A percentile compares a stretch with the other conserved stretches of the same genome.
Conservation (phyloP, 2,113 vertebrate species). For the Gymnocephalus cernua region DNA sequence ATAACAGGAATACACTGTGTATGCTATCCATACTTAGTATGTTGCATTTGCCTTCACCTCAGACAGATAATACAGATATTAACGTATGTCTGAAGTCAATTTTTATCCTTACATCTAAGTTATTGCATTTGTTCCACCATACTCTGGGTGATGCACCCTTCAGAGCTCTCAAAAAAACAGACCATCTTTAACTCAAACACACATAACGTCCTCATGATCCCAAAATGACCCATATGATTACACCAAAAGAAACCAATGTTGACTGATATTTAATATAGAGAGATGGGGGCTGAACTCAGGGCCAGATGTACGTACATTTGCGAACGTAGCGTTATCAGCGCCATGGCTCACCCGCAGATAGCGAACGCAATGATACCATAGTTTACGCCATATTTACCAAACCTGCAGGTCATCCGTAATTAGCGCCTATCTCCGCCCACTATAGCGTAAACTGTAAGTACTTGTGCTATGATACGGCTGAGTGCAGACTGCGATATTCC, state of each 20-base stretch:
- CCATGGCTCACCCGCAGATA: no score
- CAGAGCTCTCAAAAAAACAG: not conserved
- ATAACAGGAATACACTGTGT: slow-evolving; percentile 6
- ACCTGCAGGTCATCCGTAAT: no score
- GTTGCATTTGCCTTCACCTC: slow-evolving; percentile 20
- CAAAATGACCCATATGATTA: not conserved
- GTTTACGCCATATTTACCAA: no score
- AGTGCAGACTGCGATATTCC: no score
- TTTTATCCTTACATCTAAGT: not conserved
- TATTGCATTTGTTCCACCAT: slow-evolving; percentile 1
- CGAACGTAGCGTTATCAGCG: no score
- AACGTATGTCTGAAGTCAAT: not conserved
- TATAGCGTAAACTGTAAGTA: no score
- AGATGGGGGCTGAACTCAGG: not conserved
- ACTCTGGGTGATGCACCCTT: not conserved
- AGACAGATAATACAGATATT: slow-evolving; percentile 23
- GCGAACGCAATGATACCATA: no score
- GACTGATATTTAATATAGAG: not conserved
- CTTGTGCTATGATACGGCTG: no score
- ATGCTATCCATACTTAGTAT: slow-evolving; percentile 7
- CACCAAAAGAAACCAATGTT: not conserved
- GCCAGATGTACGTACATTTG: no score
- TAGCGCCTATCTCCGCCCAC: no score
- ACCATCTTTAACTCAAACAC: slow-evolving; percentile 2
- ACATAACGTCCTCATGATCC: not conserved